Conservation (phyloP, 2,113 vertebrate species). For the Oryzias melastigma region DNA sequence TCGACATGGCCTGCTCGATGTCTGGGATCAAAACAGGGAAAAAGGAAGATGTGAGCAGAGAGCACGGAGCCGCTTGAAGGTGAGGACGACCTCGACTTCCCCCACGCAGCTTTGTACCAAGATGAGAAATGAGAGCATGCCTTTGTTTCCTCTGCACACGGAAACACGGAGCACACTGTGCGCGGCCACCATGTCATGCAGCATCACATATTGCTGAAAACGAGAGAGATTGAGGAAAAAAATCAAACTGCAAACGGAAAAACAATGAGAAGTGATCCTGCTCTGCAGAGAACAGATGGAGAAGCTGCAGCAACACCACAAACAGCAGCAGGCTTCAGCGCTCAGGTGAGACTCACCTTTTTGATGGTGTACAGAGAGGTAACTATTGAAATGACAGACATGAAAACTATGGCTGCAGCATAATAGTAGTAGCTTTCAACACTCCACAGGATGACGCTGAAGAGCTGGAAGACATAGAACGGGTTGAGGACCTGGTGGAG, state of each 20-base stretch:
- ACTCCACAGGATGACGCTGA: constrained; percentile 92
- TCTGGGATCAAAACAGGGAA: constrained; percentile 65
- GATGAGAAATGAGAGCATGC: constrained; percentile 55
- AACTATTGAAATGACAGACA: constrained; percentile 91
- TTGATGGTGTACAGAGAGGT: constrained; percentile 92
- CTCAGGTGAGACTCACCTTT: constrained; percentile 79
- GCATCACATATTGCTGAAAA: constrained; percentile 91
- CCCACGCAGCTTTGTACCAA: neutral
- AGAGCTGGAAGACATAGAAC: constrained; percentile 98
- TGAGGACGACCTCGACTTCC: neutral
- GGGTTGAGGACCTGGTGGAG: constrained; percentile 90
- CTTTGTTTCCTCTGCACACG: constrained; percentile 85
- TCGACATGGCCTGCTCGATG: constrained; percentile 90
- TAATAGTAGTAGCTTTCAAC: constrained; percentile 92
- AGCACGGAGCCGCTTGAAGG: neutral
- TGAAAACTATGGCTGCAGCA: constrained; percentile 88
- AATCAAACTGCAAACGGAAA: neutral
- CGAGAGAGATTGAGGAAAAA: constrained; percentile 17
- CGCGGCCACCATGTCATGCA: constrained; percentile 93
- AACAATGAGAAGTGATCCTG: too few relatives aligned
- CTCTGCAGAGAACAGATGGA: too few relatives aligned
- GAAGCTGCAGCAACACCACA: too few relatives aligned
- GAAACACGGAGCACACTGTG: constrained; percentile 92
- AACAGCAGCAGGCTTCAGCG: neutral
- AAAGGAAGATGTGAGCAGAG: neutral